A percentile compares a stretch with the other conserved stretches of the same genome.
Evolutionary conservation across 2,113 vertebrate species (phyloP).

Genomic region (Turdus rufiventris): DNA sequence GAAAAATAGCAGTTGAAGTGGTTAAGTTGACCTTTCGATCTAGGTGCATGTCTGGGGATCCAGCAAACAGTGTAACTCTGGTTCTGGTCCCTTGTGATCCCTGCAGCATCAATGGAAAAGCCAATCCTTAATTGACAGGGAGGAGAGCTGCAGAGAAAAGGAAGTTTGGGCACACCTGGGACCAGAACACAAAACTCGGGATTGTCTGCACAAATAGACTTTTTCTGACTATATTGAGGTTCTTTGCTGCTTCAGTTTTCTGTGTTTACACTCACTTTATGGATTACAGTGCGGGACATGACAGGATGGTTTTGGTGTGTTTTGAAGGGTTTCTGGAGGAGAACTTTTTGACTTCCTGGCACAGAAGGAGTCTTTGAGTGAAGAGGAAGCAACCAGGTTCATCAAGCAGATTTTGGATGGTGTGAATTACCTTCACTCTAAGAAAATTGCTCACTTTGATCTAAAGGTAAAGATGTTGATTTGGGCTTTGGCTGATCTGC

Average conservation of each 20-base stretch:
- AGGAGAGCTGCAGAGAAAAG: neutral
- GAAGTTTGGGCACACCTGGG: neutral
- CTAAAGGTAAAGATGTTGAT: slow-evolving; percentile 82
- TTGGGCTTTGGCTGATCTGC: neutral
- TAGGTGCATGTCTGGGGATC: neutral
- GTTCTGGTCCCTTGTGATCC: neutral
- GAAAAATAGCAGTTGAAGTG: neutral
- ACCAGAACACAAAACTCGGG: neutral
- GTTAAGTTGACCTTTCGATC: neutral
- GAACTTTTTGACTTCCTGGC: slow-evolving; percentile 97
- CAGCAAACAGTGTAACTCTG: neutral
- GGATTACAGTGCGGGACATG: neutral
- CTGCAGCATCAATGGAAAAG: neutral
- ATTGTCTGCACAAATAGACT: neutral
- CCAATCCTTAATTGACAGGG: neutral
- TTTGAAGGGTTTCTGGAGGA: slow-evolving; percentile 90
- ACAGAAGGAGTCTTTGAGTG: slow-evolving; percentile 93
- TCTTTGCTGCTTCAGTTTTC: neutral
- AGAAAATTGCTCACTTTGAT: slow-evolving; percentile 93
- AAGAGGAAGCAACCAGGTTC: slow-evolving; percentile 96
- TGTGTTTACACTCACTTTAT: neutral
- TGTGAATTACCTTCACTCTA: slow-evolving; percentile 91
- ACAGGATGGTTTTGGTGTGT: neutral
- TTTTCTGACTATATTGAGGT: neutral
- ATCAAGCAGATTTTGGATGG: slow-evolving; percentile 96